Conservation (phyloP, 2,888 invertebrate genomes). For the Eupithecia subumbrata region DNA sequence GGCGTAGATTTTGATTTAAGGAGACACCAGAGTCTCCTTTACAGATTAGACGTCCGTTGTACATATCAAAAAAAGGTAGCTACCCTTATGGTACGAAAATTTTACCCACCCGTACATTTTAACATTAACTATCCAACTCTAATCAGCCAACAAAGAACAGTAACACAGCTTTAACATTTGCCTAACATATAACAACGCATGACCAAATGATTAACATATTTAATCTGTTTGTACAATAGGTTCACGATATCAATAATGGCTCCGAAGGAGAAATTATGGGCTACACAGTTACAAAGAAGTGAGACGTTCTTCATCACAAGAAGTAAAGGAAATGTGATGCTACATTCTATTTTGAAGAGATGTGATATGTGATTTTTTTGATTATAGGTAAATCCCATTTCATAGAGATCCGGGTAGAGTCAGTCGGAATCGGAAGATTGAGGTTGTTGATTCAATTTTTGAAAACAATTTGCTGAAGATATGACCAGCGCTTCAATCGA, state of each 20-base stretch:
- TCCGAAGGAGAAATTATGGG: not conserved
- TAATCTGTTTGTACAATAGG: not conserved
- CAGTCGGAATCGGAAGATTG: not conserved
- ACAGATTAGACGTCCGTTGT: too few relatives aligned
- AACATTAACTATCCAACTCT: constrained; percentile 52
- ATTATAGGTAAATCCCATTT: not conserved
- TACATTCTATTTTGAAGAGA: not conserved
- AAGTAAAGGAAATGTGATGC: not conserved
- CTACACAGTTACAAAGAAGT: not conserved
- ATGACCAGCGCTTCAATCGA: not conserved
- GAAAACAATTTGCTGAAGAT: not conserved
- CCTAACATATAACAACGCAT: constrained; percentile 51
- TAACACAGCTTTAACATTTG: constrained; percentile 63
- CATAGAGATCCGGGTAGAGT: not conserved
- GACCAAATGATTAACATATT: constrained; percentile 35
- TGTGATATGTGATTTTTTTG: not conserved
- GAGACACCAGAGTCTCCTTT: too few relatives aligned
- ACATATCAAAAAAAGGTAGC: too few relatives aligned
- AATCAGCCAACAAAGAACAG: constrained; percentile 65
- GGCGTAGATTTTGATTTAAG: too few relatives aligned
- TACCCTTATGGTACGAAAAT: not conserved
- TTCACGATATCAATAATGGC: not conserved
- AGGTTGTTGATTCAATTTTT: not conserved
- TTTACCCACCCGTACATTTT: constrained; percentile 26
- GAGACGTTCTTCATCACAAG: not conserved